phyloP scores from a whole-genome alignment of 1,140 invertebrate genomes.

The Episyrphus balteatus region DNA sequence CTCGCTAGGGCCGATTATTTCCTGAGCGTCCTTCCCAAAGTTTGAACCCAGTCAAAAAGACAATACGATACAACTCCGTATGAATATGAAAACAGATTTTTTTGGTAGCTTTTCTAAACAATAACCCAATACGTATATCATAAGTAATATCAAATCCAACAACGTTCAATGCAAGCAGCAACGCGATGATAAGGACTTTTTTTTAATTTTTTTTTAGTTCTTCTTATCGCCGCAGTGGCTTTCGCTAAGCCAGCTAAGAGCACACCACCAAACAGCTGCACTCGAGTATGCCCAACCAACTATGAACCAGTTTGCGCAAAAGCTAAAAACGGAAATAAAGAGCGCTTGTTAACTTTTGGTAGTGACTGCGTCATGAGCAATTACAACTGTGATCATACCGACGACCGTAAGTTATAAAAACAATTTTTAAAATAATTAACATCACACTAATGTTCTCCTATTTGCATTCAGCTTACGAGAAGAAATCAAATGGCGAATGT shows the following conservation, averaged over 20 bases:
- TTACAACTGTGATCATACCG: constrained; percentile 30
- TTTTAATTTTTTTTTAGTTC: too few relatives aligned
- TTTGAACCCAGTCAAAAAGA: too few relatives aligned
- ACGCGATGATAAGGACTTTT: too few relatives aligned
- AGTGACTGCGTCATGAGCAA: constrained; percentile 28
- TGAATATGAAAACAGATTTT: too few relatives aligned
- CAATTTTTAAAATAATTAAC: neutral
- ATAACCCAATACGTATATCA: too few relatives aligned
- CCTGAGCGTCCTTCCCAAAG: too few relatives aligned
- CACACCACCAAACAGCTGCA: constrained; percentile 11
- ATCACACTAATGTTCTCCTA: neutral
- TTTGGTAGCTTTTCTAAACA: too few relatives aligned
- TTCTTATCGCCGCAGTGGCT: constrained; percentile 13
- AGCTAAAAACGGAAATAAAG: constrained; percentile 28
- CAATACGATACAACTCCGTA: too few relatives aligned
- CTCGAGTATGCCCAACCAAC: constrained; percentile 12
- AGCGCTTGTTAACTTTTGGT: constrained; percentile 26
- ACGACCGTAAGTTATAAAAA: constrained; percentile 22
- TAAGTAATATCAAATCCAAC: too few relatives aligned
- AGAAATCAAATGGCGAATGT: constrained; percentile 28
- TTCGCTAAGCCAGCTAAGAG: constrained; percentile 27
- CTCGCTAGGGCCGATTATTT: too few relatives aligned
- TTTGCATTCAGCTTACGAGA: constrained; percentile 20
- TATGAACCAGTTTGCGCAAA: constrained; percentile 28
- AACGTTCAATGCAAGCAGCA: too few relatives aligned